These are phyloP conservation scores for Tortricodes alternella DNA, from an alignment of 2,888 invertebrate species.

Conservation along the genomic window DNA sequence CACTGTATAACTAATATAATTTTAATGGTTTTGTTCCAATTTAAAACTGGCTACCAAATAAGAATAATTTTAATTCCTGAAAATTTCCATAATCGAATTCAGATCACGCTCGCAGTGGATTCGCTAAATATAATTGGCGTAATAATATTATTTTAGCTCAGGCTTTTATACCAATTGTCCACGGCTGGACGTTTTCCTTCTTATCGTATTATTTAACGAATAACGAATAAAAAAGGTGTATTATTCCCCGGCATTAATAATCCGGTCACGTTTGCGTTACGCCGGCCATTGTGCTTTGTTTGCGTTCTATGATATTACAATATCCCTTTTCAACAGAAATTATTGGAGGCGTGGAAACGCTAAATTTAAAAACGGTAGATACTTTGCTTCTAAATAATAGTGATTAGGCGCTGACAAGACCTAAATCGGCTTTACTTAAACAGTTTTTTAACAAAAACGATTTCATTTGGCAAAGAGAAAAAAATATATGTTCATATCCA, in stretches of 20 bases:
- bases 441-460: too few species aligned
- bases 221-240: constrained; percentile 37
- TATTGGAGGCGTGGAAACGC: not conserved
- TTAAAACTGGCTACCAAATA: not conserved
- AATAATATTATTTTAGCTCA: constrained; percentile 44
- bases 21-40: not conserved
- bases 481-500: too few species aligned
- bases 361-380: too few species aligned
- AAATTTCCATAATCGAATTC: constrained; percentile 20
- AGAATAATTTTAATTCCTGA: not conserved
- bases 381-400: too few species aligned
- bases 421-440: too few species aligned
- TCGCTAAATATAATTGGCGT: constrained; percentile 41
- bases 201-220: constrained; percentile 41
- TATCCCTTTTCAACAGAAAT: not conserved
- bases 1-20: too few species aligned
- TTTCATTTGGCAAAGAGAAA: too few species aligned
- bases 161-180: constrained; percentile 40
- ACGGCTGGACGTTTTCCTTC: constrained; percentile 36
- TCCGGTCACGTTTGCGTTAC: constrained; percentile 35
- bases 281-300: constrained; percentile 22
- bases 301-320: constrained; percentile 11
- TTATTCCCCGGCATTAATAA: constrained; percentile 40
- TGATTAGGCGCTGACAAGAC: too few species aligned
- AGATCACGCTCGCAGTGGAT: constrained; percentile 24